A percentile compares a stretch with the other conserved stretches of the same genome.
Evolutionary conservation across 2,113 vertebrate species (phyloP).

Genomic region (Eptesicus fuscus): DNA sequence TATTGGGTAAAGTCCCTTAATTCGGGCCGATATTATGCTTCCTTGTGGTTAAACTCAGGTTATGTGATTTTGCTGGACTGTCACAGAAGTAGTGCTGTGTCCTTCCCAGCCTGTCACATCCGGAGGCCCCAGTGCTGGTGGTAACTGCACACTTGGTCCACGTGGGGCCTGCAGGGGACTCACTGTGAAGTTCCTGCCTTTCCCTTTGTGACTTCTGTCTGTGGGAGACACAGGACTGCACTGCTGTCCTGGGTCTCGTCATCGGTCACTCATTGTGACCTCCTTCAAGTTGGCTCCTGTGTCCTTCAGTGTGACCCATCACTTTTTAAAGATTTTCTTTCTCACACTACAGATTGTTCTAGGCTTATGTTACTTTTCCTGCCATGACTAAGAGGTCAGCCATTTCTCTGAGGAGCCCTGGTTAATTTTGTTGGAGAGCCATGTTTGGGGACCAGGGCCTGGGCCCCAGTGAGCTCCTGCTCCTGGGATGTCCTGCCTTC

Average conservation of each 20-base stretch:
- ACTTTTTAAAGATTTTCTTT: neutral
- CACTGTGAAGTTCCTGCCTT: accelerated
- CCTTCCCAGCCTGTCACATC: accelerated
- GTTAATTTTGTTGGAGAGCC: neutral
- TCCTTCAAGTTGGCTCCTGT: neutral
- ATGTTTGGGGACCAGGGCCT: neutral
- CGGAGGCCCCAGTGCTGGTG: neutral
- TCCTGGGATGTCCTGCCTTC: neutral
- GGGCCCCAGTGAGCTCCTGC: neutral
- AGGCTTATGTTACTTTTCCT: neutral
- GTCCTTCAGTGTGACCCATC: neutral
- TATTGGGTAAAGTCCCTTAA: neutral
- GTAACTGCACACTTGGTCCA: neutral
- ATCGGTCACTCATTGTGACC: neutral
- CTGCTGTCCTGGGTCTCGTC: neutral
- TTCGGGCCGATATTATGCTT: neutral
- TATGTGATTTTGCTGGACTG: neutral
- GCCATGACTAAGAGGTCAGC: neutral
- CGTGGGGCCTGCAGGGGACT: neutral
- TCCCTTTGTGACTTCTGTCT: neutral
- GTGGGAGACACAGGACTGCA: neutral
- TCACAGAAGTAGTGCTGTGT: accelerated
- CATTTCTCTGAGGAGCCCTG: neutral
- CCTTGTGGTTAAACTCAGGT: neutral
- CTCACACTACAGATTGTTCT: accelerated